Evolutionary conservation across 30 jellyfish, hydroid and myxozoan genomes (phyloP).

Genomic region (Phacellophora camtschatica): DNA sequence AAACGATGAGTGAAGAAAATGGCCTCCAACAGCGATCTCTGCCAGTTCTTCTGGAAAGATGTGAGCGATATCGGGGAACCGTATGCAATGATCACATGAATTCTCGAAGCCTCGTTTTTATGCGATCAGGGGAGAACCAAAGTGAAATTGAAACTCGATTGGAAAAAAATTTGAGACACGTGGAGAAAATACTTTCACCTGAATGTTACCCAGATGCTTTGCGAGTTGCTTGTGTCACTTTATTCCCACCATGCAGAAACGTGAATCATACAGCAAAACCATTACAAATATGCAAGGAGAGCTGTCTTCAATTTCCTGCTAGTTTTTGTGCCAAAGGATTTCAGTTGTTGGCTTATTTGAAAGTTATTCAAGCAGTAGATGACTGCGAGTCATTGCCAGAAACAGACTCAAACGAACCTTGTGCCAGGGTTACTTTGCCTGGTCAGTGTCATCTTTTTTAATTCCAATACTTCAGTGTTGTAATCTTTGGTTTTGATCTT

Average conservation of each 20-base stretch:
- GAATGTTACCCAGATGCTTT: slow-evolving; percentile 46
- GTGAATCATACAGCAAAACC: slow-evolving; percentile 32
- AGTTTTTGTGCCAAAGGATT: slow-evolving; percentile 41
- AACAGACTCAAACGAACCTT: slow-evolving; percentile 39
- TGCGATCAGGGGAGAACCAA: slow-evolving; percentile 48
- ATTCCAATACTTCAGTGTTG: neutral
- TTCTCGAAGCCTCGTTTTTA: slow-evolving; percentile 9
- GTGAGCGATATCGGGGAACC: slow-evolving; percentile 47
- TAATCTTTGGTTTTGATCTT: no score
- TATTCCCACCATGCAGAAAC: slow-evolving; percentile 52
- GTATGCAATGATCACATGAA: slow-evolving; percentile 39
- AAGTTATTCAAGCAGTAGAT: neutral
- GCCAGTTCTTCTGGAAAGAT: slow-evolving; percentile 15
- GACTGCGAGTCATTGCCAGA: slow-evolving; percentile 40
- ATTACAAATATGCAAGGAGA: slow-evolving; percentile 35
- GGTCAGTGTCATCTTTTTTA: slow-evolving; percentile 1
- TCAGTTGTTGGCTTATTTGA: neutral
- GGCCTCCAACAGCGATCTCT: slow-evolving; percentile 44
- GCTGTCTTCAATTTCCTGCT: slow-evolving; percentile 15
- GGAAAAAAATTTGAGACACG: neutral
- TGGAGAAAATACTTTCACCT: slow-evolving; percentile 13
- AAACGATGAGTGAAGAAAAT: neutral
- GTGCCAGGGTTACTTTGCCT: slow-evolving; percentile 50
- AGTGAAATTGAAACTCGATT: slow-evolving; percentile 34
- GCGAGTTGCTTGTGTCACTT: slow-evolving; percentile 38